Percentiles rank a stretch among this genome's conserved stretches.
Evolutionary conservation across 1,140 invertebrate genomes (phyloP).

Genomic region (Delia radicum): DNA sequence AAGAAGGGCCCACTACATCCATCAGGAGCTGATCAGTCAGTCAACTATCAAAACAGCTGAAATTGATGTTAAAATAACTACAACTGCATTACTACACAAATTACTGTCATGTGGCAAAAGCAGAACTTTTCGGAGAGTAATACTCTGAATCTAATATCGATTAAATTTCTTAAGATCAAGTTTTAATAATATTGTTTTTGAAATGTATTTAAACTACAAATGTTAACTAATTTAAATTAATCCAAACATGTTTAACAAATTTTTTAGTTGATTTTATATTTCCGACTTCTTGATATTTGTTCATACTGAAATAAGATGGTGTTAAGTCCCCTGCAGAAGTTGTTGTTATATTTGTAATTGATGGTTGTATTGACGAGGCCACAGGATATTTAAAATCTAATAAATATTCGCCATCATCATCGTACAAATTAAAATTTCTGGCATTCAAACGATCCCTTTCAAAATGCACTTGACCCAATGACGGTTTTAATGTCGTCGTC

Average conservation of each 20-base stretch:
- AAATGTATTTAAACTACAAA: no score
- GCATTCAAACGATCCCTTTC: background rate
- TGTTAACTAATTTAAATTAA: background rate
- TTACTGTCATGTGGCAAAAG: no score
- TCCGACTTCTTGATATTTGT: background rate
- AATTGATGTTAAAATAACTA: no score
- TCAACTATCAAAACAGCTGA: no score
- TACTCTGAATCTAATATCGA: no score
- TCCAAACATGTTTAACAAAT: slow-evolving; percentile 4
- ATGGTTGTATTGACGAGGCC: background rate
- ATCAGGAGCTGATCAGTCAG: no score
- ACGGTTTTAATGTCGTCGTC: background rate
- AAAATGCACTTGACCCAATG: background rate
- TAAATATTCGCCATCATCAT: slow-evolving; percentile 8
- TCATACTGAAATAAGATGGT: background rate
- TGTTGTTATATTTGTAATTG: background rate
- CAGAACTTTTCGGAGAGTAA: no score
- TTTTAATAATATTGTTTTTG: no score
- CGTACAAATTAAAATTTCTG: background rate
- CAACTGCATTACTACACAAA: no score
- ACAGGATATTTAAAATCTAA: background rate
- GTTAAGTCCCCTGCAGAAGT: background rate
- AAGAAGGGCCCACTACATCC: no score
- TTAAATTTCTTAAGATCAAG: no score
- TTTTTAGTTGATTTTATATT: background rate